Conservation (phyloP, 2,888 invertebrate genomes). For the Melanostoma mellinum region DNA sequence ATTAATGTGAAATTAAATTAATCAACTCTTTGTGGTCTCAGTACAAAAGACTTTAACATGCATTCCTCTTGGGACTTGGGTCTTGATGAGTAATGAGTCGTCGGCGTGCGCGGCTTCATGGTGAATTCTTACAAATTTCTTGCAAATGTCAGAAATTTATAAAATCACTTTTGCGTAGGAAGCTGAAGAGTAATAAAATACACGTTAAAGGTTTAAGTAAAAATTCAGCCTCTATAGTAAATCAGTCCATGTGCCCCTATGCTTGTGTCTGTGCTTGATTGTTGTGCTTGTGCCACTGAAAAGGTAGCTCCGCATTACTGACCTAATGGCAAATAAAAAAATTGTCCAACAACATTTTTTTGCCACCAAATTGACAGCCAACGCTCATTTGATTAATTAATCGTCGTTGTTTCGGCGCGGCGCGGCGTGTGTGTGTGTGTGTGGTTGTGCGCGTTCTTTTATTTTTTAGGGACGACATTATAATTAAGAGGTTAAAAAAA, state of each 20-base stretch:
- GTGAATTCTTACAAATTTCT: conserved; percentile 53
- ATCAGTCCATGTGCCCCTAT: neutral
- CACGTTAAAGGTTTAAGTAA: neutral
- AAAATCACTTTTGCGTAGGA: conserved; percentile 53
- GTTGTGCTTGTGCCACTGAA: conserved; percentile 42
- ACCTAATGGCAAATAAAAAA: conserved; percentile 61
- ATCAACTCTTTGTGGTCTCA: conserved; percentile 63
- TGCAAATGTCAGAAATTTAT: conserved; percentile 66
- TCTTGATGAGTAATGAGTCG: conserved; percentile 63
- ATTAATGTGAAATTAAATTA: conserved; percentile 70
- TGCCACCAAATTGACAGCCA: conserved; percentile 53
- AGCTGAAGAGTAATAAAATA: conserved; percentile 24
- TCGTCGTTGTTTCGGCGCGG: conserved; percentile 7
- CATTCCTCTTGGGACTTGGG: conserved; percentile 36
- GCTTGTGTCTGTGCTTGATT: too few species aligned
- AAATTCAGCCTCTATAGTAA: neutral
- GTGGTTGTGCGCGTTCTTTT: neutral
- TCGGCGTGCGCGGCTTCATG: conserved; percentile 2
- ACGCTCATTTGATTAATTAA: conserved; percentile 60
- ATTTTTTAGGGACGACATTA: conserved; percentile 38
- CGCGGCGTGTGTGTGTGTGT: too few species aligned
- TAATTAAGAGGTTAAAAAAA: conserved; percentile 22
- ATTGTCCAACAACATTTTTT: conserved; percentile 56
- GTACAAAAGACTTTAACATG: conserved; percentile 58
- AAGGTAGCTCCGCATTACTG: conserved; percentile 50